Conservation (phyloP, 2,888 invertebrate species). For the Drosophila kambysellisi region DNA sequence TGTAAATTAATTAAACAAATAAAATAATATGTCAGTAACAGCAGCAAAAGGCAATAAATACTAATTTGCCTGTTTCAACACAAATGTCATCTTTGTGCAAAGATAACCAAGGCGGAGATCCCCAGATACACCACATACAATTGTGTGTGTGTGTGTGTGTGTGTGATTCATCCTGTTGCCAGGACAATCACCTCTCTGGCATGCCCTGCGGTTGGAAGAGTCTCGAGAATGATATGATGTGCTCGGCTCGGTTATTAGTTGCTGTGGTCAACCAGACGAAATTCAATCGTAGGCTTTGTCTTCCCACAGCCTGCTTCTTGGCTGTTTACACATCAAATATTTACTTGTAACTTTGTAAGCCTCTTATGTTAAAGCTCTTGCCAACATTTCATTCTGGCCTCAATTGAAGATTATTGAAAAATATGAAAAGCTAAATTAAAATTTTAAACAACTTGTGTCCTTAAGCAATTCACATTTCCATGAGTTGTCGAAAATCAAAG, state of each 20-base stretch:
- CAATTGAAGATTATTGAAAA: slow-evolving; percentile 1
- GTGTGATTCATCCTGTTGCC: slow-evolving; percentile 14
- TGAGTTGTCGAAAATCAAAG: neutral
- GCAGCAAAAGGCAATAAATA: slow-evolving; percentile 71
- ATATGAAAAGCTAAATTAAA: neutral
- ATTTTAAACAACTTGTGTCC: neutral
- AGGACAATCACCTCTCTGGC: neutral
- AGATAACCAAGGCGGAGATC: slow-evolving; percentile 55
- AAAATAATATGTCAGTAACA: slow-evolving; percentile 79
- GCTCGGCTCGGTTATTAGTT: slow-evolving; percentile 37
- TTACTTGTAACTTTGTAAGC: slow-evolving; percentile 19
- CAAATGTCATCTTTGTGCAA: slow-evolving; percentile 74
- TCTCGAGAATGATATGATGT: slow-evolving; percentile 23
- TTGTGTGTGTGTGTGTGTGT: neutral
- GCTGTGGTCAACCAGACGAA: slow-evolving; percentile 37
- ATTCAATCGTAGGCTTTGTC: slow-evolving; percentile 31
- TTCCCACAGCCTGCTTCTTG: slow-evolving; percentile 5
- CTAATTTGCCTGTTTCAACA: slow-evolving; percentile 77
- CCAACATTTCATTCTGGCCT: slow-evolving; percentile 1
- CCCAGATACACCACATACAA: slow-evolving; percentile 11
- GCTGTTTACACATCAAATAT: slow-evolving; percentile 25
- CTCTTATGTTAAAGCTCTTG: slow-evolving; percentile 18
- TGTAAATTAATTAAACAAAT: slow-evolving; percentile 79
- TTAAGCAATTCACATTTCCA: neutral
- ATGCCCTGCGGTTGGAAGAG: slow-evolving; percentile 24